phyloP scores from a whole-genome alignment of 2,888 invertebrate species.

The Troides helena region DNA sequence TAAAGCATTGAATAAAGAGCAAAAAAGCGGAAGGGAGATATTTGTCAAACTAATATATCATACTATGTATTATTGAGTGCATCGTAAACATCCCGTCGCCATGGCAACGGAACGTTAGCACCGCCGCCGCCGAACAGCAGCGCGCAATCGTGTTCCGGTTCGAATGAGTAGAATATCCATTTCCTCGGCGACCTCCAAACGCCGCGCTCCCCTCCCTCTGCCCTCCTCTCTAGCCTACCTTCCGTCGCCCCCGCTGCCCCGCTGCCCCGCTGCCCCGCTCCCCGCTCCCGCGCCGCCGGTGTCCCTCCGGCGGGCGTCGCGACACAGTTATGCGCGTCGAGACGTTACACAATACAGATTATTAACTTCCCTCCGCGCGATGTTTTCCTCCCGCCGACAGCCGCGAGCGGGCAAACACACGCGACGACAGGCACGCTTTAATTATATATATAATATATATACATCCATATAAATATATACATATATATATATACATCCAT shows the following conservation, averaged over 20 bases:
- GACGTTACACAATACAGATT: conserved; percentile 47
- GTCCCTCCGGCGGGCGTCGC: conserved; percentile 1
- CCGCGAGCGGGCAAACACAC: conserved; percentile 38
- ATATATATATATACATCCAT: background rate
- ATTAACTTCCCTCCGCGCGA: conserved; percentile 45
- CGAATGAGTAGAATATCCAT: background rate
- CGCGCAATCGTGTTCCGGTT: too few relatives aligned
- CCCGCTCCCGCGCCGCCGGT: background rate
- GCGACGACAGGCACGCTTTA: conserved; percentile 37
- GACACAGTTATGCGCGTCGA: conserved; percentile 28
- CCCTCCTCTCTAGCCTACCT: too few relatives aligned
- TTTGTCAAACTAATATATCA: too few relatives aligned
- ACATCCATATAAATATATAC: too few relatives aligned
- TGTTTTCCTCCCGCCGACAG: conserved; percentile 56
- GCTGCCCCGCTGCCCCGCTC: too few relatives aligned
- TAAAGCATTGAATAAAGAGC: too few relatives aligned
- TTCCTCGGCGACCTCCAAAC: background rate
- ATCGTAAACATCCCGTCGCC: too few relatives aligned
- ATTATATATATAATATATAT: background rate
- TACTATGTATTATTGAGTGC: too few relatives aligned
- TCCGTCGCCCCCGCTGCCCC: background rate
- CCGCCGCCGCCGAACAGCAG: too few relatives aligned
- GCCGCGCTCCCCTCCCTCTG: background rate
- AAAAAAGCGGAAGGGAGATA: too few relatives aligned
- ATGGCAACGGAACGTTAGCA: too few relatives aligned